These are phyloP conservation scores for Atractosteus spatula DNA, from an alignment of 2,113 vertebrate genomes.

Conservation along the genomic window DNA sequence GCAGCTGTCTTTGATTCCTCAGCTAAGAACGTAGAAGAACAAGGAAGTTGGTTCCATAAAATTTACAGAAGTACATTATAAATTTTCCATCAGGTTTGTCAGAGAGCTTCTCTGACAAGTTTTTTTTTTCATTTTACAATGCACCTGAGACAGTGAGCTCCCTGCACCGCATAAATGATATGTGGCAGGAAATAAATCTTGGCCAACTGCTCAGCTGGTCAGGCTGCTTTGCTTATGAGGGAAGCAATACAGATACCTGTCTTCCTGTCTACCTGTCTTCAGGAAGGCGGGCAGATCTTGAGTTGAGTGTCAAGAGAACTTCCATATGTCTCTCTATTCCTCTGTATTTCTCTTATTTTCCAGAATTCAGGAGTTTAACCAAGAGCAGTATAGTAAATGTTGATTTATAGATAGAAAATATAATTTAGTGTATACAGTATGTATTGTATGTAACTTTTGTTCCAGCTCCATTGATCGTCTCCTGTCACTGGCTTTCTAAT, in stretches of 20 bases:
- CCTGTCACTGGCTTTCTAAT: too few species aligned
- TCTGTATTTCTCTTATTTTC: background rate
- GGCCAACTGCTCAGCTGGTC: background rate
- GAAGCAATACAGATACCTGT: background rate
- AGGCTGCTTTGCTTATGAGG: background rate
- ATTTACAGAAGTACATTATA: constrained; percentile 22
- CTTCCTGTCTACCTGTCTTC: background rate
- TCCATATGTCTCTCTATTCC: background rate
- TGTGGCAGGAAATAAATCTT: constrained; percentile 10
- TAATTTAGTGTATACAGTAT: too few species aligned
- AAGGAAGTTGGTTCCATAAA: background rate
- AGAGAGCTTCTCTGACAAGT: background rate
- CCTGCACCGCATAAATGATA: constrained; percentile 1
- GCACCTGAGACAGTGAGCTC: constrained; percentile 14
- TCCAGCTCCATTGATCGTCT: too few species aligned
- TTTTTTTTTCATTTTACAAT: constrained; percentile 16
- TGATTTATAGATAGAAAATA: too few species aligned
- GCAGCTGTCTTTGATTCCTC: background rate
- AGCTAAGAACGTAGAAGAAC: background rate
- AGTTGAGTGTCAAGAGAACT: background rate
- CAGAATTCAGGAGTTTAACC: background rate
- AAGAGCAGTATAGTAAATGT: background rate
- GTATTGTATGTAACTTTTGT: too few species aligned
- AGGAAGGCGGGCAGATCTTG: background rate
- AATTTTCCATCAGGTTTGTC: constrained; percentile 2